A percentile compares a stretch with the other conserved stretches of the same genome.
These are phyloP conservation scores for Vespertilio murinus DNA, from an alignment of 2,797 vertebrate genomes.

Conservation along the genomic window DNA sequence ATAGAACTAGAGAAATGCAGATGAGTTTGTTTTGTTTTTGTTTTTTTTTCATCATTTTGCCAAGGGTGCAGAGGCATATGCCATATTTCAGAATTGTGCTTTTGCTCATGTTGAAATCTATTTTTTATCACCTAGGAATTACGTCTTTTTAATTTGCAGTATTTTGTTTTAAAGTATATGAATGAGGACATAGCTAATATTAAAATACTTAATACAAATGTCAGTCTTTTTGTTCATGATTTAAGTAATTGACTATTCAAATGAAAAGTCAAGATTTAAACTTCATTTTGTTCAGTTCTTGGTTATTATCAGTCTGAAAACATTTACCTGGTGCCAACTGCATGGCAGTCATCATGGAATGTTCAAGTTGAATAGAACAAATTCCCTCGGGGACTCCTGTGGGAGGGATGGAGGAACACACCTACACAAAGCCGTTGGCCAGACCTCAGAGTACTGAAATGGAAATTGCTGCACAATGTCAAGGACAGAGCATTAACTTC, in stretches of 20 bases:
- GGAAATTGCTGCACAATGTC: background rate
- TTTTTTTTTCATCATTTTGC: slow-evolving; percentile 40
- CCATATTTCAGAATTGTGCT: background rate
- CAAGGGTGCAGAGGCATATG: background rate
- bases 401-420: background rate
- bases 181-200: background rate
- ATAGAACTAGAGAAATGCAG: background rate
- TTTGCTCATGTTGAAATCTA: background rate
- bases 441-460: background rate
- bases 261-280: slow-evolving; percentile 4
- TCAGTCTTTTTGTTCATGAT: background rate
- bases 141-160: background rate
- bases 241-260: background rate
- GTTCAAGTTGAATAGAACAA: background rate
- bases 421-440: background rate
- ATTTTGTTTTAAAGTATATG: slow-evolving; percentile 5
- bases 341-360: background rate
- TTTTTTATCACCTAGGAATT: background rate
- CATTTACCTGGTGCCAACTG: background rate
- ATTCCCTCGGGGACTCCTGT: background rate
- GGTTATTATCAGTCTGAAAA: background rate
- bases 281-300: background rate
- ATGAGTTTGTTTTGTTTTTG: background rate
- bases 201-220: background rate
- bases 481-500: background rate